These are phyloP conservation scores for Gymnocypris eckloni DNA, from an alignment of 2,797 vertebrate genomes.

Conservation along the genomic window DNA sequence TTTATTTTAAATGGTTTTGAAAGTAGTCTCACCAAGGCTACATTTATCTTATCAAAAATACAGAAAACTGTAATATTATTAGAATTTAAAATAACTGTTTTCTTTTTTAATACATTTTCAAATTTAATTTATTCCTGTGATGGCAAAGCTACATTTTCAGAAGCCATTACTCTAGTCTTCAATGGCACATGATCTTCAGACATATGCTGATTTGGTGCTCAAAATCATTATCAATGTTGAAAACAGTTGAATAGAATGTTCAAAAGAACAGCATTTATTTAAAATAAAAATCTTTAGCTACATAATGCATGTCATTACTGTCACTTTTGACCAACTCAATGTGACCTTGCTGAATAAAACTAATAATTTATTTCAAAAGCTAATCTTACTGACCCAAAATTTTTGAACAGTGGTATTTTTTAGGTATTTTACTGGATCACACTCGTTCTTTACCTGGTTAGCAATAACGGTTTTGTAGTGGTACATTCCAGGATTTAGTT, in stretches of 20 bases:
- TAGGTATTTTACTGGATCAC: not conserved
- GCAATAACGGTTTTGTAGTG: slow-evolving; percentile 87
- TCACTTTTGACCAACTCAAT: not conserved
- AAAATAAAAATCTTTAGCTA: not conserved
- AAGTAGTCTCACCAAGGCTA: not conserved
- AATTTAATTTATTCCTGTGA: no score
- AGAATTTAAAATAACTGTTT: no score
- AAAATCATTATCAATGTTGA: not conserved
- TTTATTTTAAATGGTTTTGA: not conserved
- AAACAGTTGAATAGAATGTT: not conserved
- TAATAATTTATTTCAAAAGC: not conserved
- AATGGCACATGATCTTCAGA: not conserved
- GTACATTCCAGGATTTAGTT: slow-evolving; percentile 94
- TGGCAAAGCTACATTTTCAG: not conserved
- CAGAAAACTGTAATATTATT: no score
- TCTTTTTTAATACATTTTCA: no score
- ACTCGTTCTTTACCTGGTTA: slow-evolving; percentile 83
- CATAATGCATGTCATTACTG: not conserved
- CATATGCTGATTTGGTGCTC: not conserved
- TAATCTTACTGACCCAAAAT: not conserved
- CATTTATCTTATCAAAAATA: not conserved
- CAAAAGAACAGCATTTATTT: not conserved
- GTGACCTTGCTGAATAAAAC: no score
- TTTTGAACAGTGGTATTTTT: not conserved
- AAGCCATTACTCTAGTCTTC: not conserved